Conservation (phyloP, 2,113 vertebrate genomes). For the Tyto alba region DNA sequence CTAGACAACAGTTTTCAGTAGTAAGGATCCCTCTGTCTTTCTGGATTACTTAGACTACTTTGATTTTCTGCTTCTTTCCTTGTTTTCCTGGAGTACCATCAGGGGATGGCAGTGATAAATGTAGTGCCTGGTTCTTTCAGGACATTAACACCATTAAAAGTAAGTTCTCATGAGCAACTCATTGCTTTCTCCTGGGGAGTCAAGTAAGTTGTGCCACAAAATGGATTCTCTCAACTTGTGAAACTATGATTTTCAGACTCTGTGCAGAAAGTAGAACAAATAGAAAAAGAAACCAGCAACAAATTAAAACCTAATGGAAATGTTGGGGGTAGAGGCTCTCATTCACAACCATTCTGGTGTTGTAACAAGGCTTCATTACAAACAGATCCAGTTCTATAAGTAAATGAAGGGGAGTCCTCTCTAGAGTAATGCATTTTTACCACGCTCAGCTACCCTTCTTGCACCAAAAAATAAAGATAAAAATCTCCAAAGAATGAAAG, state of each 20-base stretch:
- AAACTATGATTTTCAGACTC: not conserved
- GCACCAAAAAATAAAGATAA: not conserved
- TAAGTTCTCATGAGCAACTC: not conserved
- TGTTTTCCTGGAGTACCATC: not conserved
- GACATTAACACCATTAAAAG: not conserved
- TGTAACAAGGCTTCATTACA: not conserved
- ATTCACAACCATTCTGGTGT: not conserved
- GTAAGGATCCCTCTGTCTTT: not conserved
- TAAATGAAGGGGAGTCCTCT: not conserved
- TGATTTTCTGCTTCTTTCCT: not conserved
- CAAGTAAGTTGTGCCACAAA: not conserved
- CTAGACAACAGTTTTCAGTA: not conserved
- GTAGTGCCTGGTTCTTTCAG: not conserved
- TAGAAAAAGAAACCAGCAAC: not conserved
- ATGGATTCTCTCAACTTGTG: not conserved
- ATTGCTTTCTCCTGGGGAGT: not conserved
- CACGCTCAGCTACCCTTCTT: not conserved
- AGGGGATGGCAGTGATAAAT: not conserved
- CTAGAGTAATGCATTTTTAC: not conserved
- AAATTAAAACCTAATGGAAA: not conserved
- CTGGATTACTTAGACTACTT: not conserved
- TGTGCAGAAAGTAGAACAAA: not conserved
- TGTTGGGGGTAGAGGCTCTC: not conserved
- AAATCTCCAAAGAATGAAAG: not conserved
- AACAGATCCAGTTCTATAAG: not conserved